Base-by-base conservation (phyloP, 2,797 vertebrate species). In the Bradypus variegatus region DNA sequence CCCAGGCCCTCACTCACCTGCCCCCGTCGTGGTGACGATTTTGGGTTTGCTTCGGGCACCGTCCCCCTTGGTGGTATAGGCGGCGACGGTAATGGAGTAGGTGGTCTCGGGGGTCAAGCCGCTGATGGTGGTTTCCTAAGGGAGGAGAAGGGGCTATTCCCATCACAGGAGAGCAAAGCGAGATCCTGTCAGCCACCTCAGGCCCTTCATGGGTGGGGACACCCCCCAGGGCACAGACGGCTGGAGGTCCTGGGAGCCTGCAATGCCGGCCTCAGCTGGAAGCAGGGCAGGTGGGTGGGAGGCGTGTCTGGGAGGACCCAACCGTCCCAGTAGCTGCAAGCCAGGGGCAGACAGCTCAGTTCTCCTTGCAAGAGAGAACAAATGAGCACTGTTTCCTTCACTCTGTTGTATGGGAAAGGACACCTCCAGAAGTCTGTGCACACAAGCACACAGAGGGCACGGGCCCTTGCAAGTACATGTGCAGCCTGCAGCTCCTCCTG, bases 41-140 rank as follows among this genome's bases (percentile, higher is more conserved):
- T 98, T 99, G 55, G 98, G 98, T 91, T 99, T 99, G 98, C 99
- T 99, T 94, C 98, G 98, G 82, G 99, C 99, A 84, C 99, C 99
- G 19, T 99, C 98, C 13, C 99, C 99, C 92, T 99, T 99, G 90
- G 98, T 98, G 93, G 98, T 99, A 73, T 99, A 99, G 0, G 99
- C 99, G 33, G 98, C 98, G 0, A 99, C 98, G 2, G 98, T 99
- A 91, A 99, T 94, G 0, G 98, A 99, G 97, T 99, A 99, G 92
- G 98, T 98, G 8, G 98, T 99, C 97, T 99, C 99, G 0, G 99
- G 98, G 62, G 98, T 98, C 91, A 99, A 98, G 86, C 98, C 98
- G 10, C 98, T 98, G 92, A 99, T 97, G 82, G 98, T 94, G 19
- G 98, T 97, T 95, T 99, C 99, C 99, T 99, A 96, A 70, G 79